Evolutionary conservation across 1,140 invertebrate species (phyloP), one percentile per base, ranked within the genome.

Genomic region (Halictus rubicundus): DNA sequence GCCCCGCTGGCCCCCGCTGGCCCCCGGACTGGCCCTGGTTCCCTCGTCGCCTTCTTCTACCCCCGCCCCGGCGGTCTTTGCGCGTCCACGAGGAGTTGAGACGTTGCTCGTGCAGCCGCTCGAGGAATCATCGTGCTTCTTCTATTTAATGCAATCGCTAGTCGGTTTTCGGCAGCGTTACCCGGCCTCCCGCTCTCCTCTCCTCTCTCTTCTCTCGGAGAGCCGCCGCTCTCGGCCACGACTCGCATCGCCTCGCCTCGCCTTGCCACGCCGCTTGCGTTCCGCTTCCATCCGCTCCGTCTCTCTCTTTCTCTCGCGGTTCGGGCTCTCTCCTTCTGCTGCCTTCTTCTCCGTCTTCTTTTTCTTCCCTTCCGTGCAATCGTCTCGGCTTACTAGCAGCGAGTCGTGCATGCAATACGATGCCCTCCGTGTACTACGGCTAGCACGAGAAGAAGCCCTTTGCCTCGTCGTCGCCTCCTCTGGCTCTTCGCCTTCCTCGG

Each of bases 71-170:
- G 42, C 42, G 23, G 42, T 52, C 25, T 37, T 52, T 49, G 46
- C 66, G 71, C 78, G 42, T 73, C 57, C 69, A 16, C 74, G 77
- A 69, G 61, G 68, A 71, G 46, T 72, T 80, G 70, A 83, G 83
- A 85, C 78, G 77, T 83, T 75, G 23, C 71, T 64, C 80, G 83
- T 72, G 78, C 83, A 78, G 68, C 83, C 64, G 83, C 77, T 74
- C 60, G 66, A 77, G 69, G 64, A 81, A 78, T 68, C 83, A 83
- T 87, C 81, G 81, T 70, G 84, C 78, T 85, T 91, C 88, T 90
- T 86, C 90, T 90, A 90, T 90, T 92, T 91, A 90, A 91, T 91
- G 88, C 91, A 92, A 91, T 91, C 88, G 89, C 91, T 93, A 92
- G 91, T 90, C 89, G 88, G 88, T 93, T 92, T 91, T 91, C 86